Evolutionary conservation across 2,888 invertebrate genomes (phyloP).

Genomic region (Drosophila lutescens): DNA sequence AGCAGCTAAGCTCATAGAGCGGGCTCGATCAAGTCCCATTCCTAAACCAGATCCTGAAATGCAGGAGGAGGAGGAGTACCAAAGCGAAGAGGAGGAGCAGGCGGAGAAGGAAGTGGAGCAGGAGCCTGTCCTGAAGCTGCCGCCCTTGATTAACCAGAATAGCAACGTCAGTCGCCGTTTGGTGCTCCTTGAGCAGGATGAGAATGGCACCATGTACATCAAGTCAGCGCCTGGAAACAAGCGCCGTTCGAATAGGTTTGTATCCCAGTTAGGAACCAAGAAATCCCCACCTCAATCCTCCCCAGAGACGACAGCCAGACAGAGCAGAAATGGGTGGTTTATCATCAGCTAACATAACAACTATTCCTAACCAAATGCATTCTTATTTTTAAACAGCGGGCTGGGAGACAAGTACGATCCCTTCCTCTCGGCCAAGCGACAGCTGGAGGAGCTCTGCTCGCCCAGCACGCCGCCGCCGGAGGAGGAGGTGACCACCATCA

Average conservation of each 20-base stretch:
- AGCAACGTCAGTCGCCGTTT: slow-evolving; percentile 48
- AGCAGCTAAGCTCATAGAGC: neutral
- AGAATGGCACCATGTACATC: slow-evolving; percentile 62
- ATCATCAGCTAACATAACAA: neutral
- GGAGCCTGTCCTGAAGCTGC: slow-evolving; percentile 7
- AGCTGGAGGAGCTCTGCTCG: slow-evolving; percentile 92
- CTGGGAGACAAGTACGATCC: slow-evolving; percentile 88
- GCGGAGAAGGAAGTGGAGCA: neutral
- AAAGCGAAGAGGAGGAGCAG: slow-evolving; percentile 13
- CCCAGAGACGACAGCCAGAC: slow-evolving; percentile 60
- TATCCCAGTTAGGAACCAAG: neutral
- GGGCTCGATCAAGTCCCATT: neutral
- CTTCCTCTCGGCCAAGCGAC: slow-evolving; percentile 91
- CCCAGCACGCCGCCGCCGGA: slow-evolving; percentile 84
- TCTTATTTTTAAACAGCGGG: slow-evolving; percentile 28
- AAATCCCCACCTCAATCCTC: neutral
- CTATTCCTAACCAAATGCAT: neutral
- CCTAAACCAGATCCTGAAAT: neutral
- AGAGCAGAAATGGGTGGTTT: slow-evolving; percentile 47
- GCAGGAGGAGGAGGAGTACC: neutral
- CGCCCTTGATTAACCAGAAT: slow-evolving; percentile 14
- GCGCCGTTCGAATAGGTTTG: slow-evolving; percentile 70
- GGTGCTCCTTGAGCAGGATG: slow-evolving; percentile 57
- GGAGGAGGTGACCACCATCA: slow-evolving; percentile 46
- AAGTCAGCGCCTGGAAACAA: slow-evolving; percentile 51